Evolutionary conservation across 2,888 invertebrate genomes (phyloP).

Genomic region (Quadroppia sp.): DNA sequence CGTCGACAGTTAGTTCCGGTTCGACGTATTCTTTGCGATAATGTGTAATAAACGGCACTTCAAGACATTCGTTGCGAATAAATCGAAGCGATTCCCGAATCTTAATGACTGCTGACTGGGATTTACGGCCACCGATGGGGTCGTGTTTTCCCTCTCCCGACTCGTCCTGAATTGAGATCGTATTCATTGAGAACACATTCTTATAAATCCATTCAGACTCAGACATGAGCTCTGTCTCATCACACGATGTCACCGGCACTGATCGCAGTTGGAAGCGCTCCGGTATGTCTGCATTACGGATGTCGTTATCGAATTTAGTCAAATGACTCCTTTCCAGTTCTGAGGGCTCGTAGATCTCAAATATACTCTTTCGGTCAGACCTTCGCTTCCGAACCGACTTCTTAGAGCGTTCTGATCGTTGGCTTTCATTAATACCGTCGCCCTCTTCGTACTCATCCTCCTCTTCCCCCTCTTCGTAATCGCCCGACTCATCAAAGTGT

Average conservation of each 20-base stretch:
- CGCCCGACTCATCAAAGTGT: conserved; percentile 79
- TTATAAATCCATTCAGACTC: conserved; percentile 98
- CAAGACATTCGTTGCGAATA: conserved; percentile 88
- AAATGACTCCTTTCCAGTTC: conserved; percentile 94
- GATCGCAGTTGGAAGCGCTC: conserved; percentile 66
- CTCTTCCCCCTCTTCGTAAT: conserved; percentile 78
- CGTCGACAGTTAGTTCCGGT: conserved; percentile 87
- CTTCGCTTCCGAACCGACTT: conserved; percentile 49
- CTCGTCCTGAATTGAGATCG: conserved; percentile 69
- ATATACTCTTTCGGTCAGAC: conserved; percentile 52
- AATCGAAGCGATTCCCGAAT: conserved; percentile 91
- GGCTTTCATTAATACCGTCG: conserved; percentile 44
- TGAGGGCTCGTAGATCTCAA: conserved; percentile 84
- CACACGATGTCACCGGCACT: conserved; percentile 70
- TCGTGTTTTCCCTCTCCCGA: conserved; percentile 50
- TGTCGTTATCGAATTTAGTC: conserved; percentile 87
- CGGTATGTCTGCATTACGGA: conserved; percentile 57
- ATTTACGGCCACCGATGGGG: conserved; percentile 48
- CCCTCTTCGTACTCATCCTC: conserved; percentile 58
- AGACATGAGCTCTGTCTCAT: conserved; percentile 72
- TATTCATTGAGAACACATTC: conserved; percentile 78
- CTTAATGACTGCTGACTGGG: conserved; percentile 62
- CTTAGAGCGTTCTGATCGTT: conserved; percentile 53
- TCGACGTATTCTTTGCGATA: conserved; percentile 97
- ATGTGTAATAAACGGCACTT: conserved; percentile 93